Conservation (phyloP, 2,888 invertebrate genomes). For the Lycophotia porphyrea region DNA sequence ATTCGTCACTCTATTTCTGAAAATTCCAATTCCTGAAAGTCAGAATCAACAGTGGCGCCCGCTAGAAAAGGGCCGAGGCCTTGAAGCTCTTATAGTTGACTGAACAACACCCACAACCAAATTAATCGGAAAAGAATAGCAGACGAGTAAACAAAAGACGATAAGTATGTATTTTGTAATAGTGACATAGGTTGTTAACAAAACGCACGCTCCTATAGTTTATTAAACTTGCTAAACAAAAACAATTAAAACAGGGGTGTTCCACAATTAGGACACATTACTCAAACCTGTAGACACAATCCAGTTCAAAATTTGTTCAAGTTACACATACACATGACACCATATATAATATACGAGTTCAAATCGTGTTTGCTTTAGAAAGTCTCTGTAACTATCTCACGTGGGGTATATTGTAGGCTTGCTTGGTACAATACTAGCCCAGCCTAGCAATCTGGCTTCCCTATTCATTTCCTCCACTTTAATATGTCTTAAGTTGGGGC, state of each 20-base stretch:
- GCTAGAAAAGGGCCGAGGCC: not conserved
- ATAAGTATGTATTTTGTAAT: no score
- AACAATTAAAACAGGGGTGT: slow-evolving; percentile 10
- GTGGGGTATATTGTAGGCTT: slow-evolving; percentile 55
- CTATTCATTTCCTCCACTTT: slow-evolving; percentile 63
- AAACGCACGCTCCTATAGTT: not conserved
- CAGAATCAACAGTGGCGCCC: not conserved
- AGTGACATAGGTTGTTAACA: not conserved
- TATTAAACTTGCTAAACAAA: not conserved
- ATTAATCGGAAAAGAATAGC: not conserved
- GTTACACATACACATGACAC: no score
- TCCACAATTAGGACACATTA: slow-evolving; percentile 45
- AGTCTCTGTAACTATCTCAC: slow-evolving; percentile 56
- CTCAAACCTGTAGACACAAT: slow-evolving; percentile 51
- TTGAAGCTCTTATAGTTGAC: no score
- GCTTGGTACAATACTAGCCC: slow-evolving; percentile 39
- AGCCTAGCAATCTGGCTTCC: slow-evolving; percentile 49
- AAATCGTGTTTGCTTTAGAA: slow-evolving; percentile 63
- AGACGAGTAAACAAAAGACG: no score
- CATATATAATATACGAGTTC: slow-evolving; percentile 54
- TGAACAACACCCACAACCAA: no score
- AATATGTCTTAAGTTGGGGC: slow-evolving; percentile 57
- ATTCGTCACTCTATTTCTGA: no score
- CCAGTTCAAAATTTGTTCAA: slow-evolving; percentile 59
- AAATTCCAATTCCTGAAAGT: not conserved